Evolutionary conservation across 2,113 vertebrate genomes (phyloP), one percentile per base, ranked within the genome.

Genomic region (Oncorhynchus clarkii): DNA sequence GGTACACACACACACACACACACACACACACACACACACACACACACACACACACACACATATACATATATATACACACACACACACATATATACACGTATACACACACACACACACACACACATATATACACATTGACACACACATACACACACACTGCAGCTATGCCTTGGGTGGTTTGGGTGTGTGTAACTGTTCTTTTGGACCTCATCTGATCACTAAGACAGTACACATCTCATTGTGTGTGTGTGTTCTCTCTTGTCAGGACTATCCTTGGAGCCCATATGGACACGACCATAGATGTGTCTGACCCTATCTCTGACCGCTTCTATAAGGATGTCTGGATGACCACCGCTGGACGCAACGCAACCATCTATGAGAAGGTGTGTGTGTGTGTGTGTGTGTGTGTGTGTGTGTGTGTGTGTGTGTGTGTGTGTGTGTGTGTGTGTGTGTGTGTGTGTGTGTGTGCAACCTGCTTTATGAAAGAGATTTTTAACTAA

Each of bases 261-360:
- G 72, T 73, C 91, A 99, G 97, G 80, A 92, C 95, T 18, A 91
- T 99, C 78, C 95, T 99, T 0, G 98, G 98, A 0, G 96, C 92
- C 74, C 93, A 96, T 82, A 87, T 85, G 0, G 95, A 97, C 69
- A 78, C 91, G 57, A 94, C 68, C 69, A 94, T 94, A 0, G 96
- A 98, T 72, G 88, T 97, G 75, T 92, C 93, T 27, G 98, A 99
- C 89, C 97, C 97, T 0, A 92, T 99, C 88, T 96, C 95, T 45
- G 96, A 99, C 54, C 95, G 90, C 72, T 99, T 99, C 92, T 99
- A 98, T 84, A 99, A 99, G 90, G 97, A 98, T 69, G 94, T 98
- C 29, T 99, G 98, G 98, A 95, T 99, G 91, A 90, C 95, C 22
- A 97, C 95, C 0, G 95, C 97, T 0, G 96, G 95, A 54, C 94